phyloP scores from a whole-genome alignment of 1,140 invertebrate genomes.

The Saccostrea echinata region DNA sequence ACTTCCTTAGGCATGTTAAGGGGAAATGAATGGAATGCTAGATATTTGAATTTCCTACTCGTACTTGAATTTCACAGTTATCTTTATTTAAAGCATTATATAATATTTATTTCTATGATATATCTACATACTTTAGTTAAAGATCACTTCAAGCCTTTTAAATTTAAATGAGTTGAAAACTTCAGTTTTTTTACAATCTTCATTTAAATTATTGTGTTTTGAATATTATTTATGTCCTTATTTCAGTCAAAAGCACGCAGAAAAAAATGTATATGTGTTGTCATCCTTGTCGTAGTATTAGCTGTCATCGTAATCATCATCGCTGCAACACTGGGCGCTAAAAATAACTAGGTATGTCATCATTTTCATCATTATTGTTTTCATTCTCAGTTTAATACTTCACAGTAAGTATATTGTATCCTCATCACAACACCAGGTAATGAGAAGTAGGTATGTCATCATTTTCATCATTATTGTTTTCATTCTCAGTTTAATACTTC shows the following conservation, averaged over 20 bases:
- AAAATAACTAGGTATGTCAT: slow-evolving; percentile 41
- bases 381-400: neutral
- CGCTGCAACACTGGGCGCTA: slow-evolving; percentile 63
- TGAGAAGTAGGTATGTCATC: too few species aligned
- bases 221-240: slow-evolving; percentile 52
- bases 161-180: neutral
- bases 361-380: neutral
- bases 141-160: too few species aligned
- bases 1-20: too few species aligned
- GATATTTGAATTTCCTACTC: too few species aligned
- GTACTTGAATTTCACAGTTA: too few species aligned
- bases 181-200: slow-evolving; percentile 37
- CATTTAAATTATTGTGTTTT: slow-evolving; percentile 52
- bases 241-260: slow-evolving; percentile 90
- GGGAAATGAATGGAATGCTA: too few species aligned
- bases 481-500: neutral
- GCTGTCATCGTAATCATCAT: slow-evolving; percentile 88
- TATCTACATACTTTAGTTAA: too few species aligned
- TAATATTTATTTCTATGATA: too few species aligned
- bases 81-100: too few species aligned
- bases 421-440: too few species aligned
- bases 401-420: too few species aligned
- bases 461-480: neutral
- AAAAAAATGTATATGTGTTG: slow-evolving; percentile 90
- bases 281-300: slow-evolving; percentile 86